Percentiles rank a stretch among this genome's conserved stretches.
phyloP scores from a whole-genome alignment of 2,888 invertebrate species.

The Clivina fossor region DNA sequence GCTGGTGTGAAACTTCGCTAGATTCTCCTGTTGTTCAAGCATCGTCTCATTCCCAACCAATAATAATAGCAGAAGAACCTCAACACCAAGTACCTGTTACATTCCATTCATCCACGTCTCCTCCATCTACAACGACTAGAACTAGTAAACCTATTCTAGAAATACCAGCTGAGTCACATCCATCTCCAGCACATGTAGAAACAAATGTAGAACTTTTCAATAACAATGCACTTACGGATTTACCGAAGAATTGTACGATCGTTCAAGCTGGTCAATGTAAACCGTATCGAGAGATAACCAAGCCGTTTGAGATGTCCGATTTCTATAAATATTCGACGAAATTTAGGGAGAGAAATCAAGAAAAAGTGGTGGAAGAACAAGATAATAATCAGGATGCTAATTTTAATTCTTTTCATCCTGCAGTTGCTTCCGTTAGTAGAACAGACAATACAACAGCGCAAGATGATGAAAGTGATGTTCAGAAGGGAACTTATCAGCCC shows the following conservation, averaged over 20 bases:
- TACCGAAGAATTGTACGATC: slow-evolving; percentile 80
- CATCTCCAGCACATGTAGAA: slow-evolving; percentile 46
- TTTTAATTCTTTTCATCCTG: not conserved
- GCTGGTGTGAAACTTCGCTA: slow-evolving; percentile 54
- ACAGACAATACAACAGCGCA: slow-evolving; percentile 40
- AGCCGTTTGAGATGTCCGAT: slow-evolving; percentile 97
- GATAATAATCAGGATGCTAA: slow-evolving; percentile 13
- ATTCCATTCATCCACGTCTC: slow-evolving; percentile 38
- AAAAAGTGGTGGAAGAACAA: slow-evolving; percentile 36
- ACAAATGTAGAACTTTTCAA: slow-evolving; percentile 50
- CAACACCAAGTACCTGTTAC: slow-evolving; percentile 42
- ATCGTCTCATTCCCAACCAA: slow-evolving; percentile 20
- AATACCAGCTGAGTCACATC: slow-evolving; percentile 53
- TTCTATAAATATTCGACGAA: slow-evolving; percentile 97
- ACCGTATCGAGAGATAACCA: slow-evolving; percentile 90
- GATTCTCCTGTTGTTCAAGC: slow-evolving; percentile 48
- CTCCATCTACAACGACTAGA: slow-evolving; percentile 39
- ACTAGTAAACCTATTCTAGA: slow-evolving; percentile 48
- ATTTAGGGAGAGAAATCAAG: slow-evolving; percentile 63
- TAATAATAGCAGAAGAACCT: slow-evolving; percentile 36
- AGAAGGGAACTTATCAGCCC: slow-evolving; percentile 55
- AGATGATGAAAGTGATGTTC: slow-evolving; percentile 40
- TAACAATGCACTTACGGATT: slow-evolving; percentile 64
- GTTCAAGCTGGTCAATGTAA: slow-evolving; percentile 88
- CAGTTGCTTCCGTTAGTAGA: slow-evolving; percentile 37